phyloP scores from a whole-genome alignment of 2,888 invertebrate genomes.

The Nephrotoma flavescens region DNA sequence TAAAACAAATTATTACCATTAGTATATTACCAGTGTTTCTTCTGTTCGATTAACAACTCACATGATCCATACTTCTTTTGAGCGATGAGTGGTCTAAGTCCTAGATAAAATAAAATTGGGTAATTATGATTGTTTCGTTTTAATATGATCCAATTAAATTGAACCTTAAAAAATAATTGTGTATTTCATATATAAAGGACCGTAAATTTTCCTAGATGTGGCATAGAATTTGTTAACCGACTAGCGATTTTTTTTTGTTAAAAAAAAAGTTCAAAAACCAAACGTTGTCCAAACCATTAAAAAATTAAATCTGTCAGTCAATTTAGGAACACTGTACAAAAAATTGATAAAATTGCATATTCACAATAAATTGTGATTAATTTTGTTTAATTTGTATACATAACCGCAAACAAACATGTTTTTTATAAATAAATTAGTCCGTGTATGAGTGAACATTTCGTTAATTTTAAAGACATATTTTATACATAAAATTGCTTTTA shows the following conservation, averaged over 20 bases:
- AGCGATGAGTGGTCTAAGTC: not conserved
- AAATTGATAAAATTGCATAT: not conserved
- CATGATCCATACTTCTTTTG: not conserved
- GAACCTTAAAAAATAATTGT: no score
- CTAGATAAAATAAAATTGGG: not conserved
- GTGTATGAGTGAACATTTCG: not conserved
- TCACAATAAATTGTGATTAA: not conserved
- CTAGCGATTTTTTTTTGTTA: not conserved
- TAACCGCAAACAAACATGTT: not conserved
- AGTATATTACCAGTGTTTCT: not conserved
- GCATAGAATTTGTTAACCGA: no score
- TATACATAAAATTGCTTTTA: not conserved
- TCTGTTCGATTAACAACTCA: not conserved
- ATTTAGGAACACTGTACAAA: not conserved
- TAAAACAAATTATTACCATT: not conserved
- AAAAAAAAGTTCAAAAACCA: not conserved
- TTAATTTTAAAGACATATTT: not conserved
- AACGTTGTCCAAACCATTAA: not conserved
- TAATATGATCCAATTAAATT: not conserved
- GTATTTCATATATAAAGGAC: no score
- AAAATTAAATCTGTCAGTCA: not conserved
- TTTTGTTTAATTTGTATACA: not conserved
- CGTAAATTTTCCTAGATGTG: no score
- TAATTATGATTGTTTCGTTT: not conserved
- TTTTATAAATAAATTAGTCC: not conserved